Evolutionary conservation across 92 coral and sea anemone genomes (phyloP).

Genomic region (Zoanthus sansibaricus): DNA sequence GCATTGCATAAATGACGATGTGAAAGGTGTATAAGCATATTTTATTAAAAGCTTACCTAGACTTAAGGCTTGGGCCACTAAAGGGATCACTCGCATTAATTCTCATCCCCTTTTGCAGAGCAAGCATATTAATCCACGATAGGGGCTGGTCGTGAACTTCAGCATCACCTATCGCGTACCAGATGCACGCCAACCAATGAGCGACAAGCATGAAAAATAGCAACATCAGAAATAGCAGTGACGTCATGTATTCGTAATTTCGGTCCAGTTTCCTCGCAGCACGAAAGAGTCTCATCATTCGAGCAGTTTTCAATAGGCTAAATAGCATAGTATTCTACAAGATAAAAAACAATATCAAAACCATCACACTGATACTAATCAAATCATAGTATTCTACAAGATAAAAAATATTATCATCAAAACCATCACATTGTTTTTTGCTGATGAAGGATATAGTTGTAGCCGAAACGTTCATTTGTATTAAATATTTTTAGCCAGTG

Average conservation of each 20-base stretch:
- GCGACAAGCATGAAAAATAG: slow-evolving; percentile 96
- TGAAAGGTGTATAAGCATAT: too few relatives aligned
- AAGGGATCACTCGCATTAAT: slow-evolving; percentile 40
- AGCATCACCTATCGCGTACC: slow-evolving; percentile 86
- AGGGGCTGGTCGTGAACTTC: slow-evolving; percentile 53
- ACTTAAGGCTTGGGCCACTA: slow-evolving; percentile 63
- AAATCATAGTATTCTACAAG: too few relatives aligned
- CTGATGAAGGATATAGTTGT: too few relatives aligned
- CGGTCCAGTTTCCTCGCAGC: slow-evolving; percentile 99
- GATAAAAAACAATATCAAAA: background rate
- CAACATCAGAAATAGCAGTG: slow-evolving; percentile 89
- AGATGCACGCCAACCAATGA: slow-evolving; percentile 98
- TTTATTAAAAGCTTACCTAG: slow-evolving; percentile 51
- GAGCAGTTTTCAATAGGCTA: slow-evolving; percentile 73
- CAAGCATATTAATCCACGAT: slow-evolving; percentile 82
- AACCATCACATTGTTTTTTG: too few relatives aligned
- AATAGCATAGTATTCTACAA: slow-evolving; percentile 81
- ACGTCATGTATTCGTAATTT: slow-evolving; percentile 98
- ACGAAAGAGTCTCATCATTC: slow-evolving; percentile 75
- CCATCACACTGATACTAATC: too few relatives aligned
- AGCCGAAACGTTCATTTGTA: too few relatives aligned
- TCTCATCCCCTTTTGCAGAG: slow-evolving; percentile 54
- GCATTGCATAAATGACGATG: too few relatives aligned
- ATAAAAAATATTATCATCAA: too few relatives aligned
- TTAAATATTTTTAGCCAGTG: too few relatives aligned